Evolutionary conservation across 2,113 vertebrate species (phyloP).

Genomic region (Hemicordylus capensis): DNA sequence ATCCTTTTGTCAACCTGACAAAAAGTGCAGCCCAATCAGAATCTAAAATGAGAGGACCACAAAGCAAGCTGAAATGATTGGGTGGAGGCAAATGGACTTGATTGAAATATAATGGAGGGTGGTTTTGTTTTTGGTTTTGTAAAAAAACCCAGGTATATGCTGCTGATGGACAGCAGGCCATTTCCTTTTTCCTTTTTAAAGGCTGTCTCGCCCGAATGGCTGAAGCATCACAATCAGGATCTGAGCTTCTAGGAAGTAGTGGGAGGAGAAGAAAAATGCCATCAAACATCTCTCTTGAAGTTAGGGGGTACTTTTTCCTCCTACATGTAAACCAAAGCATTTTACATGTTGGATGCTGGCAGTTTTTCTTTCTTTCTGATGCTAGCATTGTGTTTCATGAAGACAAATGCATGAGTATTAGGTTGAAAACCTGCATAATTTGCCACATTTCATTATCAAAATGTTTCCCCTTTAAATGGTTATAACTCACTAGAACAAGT

Average conservation of each 20-base stretch:
- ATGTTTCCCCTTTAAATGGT: background rate
- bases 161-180: background rate
- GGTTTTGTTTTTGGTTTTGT: background rate
- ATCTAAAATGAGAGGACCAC: conserved; percentile 21
- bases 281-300: background rate
- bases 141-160: background rate
- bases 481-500: background rate
- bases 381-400: background rate
- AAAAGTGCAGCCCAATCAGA: conserved; percentile 13
- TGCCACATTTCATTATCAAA: background rate
- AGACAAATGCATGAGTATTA: background rate
- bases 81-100: background rate
- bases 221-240: background rate
- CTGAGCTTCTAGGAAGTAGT: accelerated
- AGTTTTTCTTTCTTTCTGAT: background rate
- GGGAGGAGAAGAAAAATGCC: background rate
- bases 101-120: background rate
- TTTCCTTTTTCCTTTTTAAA: conserved; percentile 5
- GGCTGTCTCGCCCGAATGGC: background rate
- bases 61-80: conserved; percentile 15
- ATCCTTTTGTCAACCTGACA: conserved; percentile 6
- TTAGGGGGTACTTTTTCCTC: too few relatives aligned
- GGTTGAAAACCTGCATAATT: background rate
- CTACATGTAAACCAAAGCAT: background rate
- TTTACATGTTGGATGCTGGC: background rate